A percentile compares a stretch with the other conserved stretches of the same genome.
These are phyloP conservation scores for Allygus modestus DNA, from an alignment of 2,888 invertebrate species.

Conservation along the genomic window DNA sequence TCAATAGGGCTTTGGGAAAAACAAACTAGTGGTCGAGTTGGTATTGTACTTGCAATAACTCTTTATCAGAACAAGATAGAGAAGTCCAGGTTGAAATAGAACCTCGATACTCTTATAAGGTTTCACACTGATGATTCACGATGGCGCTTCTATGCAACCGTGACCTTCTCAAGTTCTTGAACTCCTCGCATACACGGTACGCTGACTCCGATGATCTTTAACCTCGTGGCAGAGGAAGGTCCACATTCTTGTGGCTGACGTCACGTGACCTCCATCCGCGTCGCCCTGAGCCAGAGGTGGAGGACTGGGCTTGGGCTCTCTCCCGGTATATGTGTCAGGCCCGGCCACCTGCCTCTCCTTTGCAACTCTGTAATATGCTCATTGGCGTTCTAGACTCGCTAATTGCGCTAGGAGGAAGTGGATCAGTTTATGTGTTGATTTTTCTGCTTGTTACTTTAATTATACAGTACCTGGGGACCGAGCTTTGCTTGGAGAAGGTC, in stretches of 20 bases:
- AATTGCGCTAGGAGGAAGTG: background rate
- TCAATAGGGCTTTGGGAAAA: too few relatives aligned
- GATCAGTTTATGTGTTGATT: background rate
- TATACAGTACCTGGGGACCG: too few relatives aligned
- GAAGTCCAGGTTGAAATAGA: too few relatives aligned
- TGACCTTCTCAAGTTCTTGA: background rate
- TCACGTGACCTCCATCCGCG: conserved; percentile 22
- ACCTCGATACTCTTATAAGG: too few relatives aligned
- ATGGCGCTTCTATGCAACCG: too few relatives aligned
- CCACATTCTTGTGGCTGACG: conserved; percentile 39
- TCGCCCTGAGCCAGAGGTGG: background rate
- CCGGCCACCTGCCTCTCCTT: background rate
- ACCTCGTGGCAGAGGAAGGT: background rate
- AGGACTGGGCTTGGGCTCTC: background rate
- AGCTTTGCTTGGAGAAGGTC: too few relatives aligned
- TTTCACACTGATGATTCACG: too few relatives aligned
- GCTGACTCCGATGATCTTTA: conserved; percentile 5
- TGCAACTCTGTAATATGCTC: background rate
- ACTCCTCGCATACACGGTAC: background rate
- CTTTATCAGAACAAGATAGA: too few relatives aligned
- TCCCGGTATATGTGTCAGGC: conserved; percentile 20
- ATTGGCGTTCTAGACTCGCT: background rate
- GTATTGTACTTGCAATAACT: too few relatives aligned
- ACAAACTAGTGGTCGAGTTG: too few relatives aligned
- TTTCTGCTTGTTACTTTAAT: too few relatives aligned